Base-by-base conservation (phyloP, 2,113 vertebrate species). In the Proteles cristata region DNA sequence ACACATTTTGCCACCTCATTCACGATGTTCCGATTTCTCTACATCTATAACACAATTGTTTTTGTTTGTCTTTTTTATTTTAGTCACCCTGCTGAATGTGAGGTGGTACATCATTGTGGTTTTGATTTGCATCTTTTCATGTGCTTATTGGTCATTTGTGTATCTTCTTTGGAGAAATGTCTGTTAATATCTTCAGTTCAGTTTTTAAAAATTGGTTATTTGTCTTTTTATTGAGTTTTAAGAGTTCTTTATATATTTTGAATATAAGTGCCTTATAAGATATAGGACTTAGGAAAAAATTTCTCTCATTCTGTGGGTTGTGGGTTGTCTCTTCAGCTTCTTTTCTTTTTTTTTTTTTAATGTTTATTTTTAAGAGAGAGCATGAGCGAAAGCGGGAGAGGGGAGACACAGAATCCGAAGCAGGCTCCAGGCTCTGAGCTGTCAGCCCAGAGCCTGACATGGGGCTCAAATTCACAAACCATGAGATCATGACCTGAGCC, bases 161-260 rank as follows among this genome's bases (percentile, higher is more conserved):
- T 86, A 63, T 71, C n/a, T 87, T 85, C 61, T 91, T 69, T 61
- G 83, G 35, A 92, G 21, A 93, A 68, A 83, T 61, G 35, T 84
- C 71, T 85, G n/a, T 65, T 96, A 71, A 66, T 45, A 71, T 71
- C 23, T 31, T 90, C 12, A 86, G 45, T 66, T 35, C 43, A 86
- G 71, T 77, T 96, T 69, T 61, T 31, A 66, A 23, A 26, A 79
- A 76, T 33, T 82, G 48, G 15, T 73, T 39, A 39, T 39, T 39
- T 85, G 21, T 79, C 23, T 90, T 82, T 76, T 83, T 76, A 74
- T 35, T 84, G 31, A 84, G 28, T 58, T 84, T 4, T 76, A 73
- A 80, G 33, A 39, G 48, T 91, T 91, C 23, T 69, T 85, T 35
- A 77, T 79, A 23, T 77, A 91, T 77, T 48, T 81, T 85, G 25